Evolutionary conservation across 2,888 invertebrate species (phyloP).

Genomic region (Troilus luridus): DNA sequence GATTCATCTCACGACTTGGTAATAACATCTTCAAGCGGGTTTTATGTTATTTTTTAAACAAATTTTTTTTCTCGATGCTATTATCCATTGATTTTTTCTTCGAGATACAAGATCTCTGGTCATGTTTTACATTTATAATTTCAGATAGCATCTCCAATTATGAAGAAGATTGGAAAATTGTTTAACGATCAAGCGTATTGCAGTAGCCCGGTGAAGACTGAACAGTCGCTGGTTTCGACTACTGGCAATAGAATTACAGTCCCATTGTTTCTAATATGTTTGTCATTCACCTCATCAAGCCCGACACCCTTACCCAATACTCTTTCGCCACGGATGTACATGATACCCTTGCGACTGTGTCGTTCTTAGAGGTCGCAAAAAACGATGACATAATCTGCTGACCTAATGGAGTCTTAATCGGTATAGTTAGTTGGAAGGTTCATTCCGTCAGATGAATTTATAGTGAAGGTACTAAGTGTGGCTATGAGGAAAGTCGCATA

Average conservation of each 20-base stretch:
- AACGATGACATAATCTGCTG: neutral
- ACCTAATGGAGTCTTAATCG: neutral
- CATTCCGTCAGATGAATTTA: neutral
- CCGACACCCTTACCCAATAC: neutral
- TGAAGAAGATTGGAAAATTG: neutral
- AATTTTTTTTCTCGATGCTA: neutral
- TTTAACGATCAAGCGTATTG: neutral
- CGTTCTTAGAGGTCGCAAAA: neutral
- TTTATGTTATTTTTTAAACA: neutral
- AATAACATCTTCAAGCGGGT: neutral
- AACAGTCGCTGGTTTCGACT: neutral
- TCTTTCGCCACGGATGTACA: neutral
- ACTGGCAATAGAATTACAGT: neutral
- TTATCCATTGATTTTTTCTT: neutral
- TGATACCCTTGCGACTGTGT: neutral
- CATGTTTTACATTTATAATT: neutral
- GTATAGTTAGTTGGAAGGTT: neutral
- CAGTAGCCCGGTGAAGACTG: neutral
- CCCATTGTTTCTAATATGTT: slow-evolving; percentile 6
- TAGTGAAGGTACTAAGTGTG: too few species aligned
- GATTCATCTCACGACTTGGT: slow-evolving; percentile 2
- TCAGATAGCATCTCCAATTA: neutral
- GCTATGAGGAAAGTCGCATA: too few species aligned
- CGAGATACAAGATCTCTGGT: neutral
- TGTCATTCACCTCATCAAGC: slow-evolving; percentile 12